Conservation (phyloP, 1,140 invertebrate species). For the Tetramorium parvispinum region DNA sequence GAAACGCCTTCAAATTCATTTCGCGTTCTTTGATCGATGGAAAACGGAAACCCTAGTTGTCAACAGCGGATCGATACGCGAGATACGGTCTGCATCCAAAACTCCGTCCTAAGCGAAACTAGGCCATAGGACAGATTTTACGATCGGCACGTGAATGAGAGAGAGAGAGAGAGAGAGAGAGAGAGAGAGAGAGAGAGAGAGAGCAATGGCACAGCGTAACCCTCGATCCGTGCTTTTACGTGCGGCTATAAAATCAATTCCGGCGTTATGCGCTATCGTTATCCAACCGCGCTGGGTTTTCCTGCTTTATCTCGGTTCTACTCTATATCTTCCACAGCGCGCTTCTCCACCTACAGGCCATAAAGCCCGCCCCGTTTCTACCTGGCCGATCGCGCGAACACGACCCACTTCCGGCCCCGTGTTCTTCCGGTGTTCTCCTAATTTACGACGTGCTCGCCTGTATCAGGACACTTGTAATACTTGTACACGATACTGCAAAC, state of each 20-base stretch:
- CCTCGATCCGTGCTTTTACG: slow-evolving; percentile 39
- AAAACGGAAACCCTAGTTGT: background rate
- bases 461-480: slow-evolving; percentile 41
- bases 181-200: background rate
- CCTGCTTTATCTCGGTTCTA: slow-evolving; percentile 54
- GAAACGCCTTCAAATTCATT: background rate
- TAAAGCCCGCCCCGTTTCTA: slow-evolving; percentile 28
- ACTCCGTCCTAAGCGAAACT: slow-evolving; percentile 28
- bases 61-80: slow-evolving; percentile 13
- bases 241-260: slow-evolving; percentile 70
- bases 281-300: slow-evolving; percentile 25
- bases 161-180: background rate
- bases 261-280: slow-evolving; percentile 36
- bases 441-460: slow-evolving; percentile 10
- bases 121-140: slow-evolving; percentile 63
- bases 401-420: slow-evolving; percentile 21
- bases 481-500: slow-evolving; percentile 4
- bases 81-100: background rate
- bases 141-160: slow-evolving; percentile 45
- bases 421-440: slow-evolving; percentile 32
- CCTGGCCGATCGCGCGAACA: slow-evolving; percentile 38
- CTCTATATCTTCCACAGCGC: slow-evolving; percentile 38
- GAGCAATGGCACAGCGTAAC: background rate
- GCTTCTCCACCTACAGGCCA: slow-evolving; percentile 16
- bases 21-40: background rate